phyloP scores from a whole-genome alignment of 2,888 invertebrate species.

The Sesia bembeciformis region DNA sequence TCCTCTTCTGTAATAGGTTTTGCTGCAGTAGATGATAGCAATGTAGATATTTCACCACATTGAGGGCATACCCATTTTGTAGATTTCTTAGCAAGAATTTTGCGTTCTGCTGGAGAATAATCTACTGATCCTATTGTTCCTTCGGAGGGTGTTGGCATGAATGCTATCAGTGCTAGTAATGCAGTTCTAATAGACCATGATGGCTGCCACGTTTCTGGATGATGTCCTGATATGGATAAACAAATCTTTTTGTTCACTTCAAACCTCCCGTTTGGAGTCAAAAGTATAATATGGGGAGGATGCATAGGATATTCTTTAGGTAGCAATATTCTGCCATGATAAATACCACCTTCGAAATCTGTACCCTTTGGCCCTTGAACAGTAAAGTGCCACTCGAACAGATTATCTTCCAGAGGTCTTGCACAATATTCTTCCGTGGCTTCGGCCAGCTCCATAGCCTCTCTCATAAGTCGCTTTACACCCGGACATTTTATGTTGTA shows the following conservation, averaged over 20 bases:
- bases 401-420: constrained; percentile 92
- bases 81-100: constrained; percentile 84
- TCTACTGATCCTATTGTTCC: constrained; percentile 94
- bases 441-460: constrained; percentile 88
- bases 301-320: constrained; percentile 98
- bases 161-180: constrained; percentile 91
- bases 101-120: constrained; percentile 89
- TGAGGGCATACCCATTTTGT: constrained; percentile 47
- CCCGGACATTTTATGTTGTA: constrained; percentile 79
- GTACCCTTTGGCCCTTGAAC: constrained; percentile 91
- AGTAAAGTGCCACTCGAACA: constrained; percentile 99
- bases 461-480: constrained; percentile 94
- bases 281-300: constrained; percentile 93
- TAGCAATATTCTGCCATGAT: constrained; percentile 92
- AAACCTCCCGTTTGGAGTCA: constrained; percentile 96
- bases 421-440: constrained; percentile 93
- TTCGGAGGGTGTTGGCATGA: constrained; percentile 93
- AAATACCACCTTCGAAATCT: constrained; percentile 92
- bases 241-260: constrained; percentile 96
- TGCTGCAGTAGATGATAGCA: constrained; percentile 61
- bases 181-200: constrained; percentile 97
- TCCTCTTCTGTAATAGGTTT: constrained; percentile 66
- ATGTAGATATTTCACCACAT: constrained; percentile 53
- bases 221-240: constrained; percentile 94
- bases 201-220: constrained; percentile 98